Base-by-base conservation (phyloP, 1,140 invertebrate genomes). In the Tetragnatha versicolor region DNA sequence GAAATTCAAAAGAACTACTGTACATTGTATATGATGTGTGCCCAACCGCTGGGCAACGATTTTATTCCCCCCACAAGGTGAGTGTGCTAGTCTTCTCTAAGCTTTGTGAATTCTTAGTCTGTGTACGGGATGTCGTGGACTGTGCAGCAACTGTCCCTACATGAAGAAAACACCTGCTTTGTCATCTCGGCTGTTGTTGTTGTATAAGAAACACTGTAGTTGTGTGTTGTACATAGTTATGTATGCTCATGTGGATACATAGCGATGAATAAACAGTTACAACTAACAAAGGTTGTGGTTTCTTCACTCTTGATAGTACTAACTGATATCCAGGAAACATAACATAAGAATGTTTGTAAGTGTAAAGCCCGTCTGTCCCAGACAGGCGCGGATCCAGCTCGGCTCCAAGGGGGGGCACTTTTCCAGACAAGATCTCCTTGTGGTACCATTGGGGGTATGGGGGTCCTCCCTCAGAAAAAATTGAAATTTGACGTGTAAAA, bases 251-350 rank as follows among this genome's bases (percentile, higher is more conserved):
- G 73, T 66, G 73, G 60, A 77, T 77, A 77, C 73, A 77, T 77
- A 77, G 73, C 73, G 61, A 77, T 77, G 73, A 77, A 77, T 77
- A 77, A 77, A 77, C 73, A 77, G 73, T 77, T 77, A 77, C 73
- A 66, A 77, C 61, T 77, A 77, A 17, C 12, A 0, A 29, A n/a
- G n/a, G n/a, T n/a, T n/a, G n/a, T n/a, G n/a, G n/a, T n/a, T n/a
- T n/a, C n/a, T n/a, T n/a, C n/a, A n/a, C n/a, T n/a, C n/a, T n/a
- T n/a, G n/a, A n/a, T n/a, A n/a, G n/a, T n/a, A n/a, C n/a, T n/a
- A n/a, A n/a, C n/a, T n/a, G n/a, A n/a, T n/a, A n/a, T n/a, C n/a
- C n/a, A n/a, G n/a, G n/a, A n/a, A n/a, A n/a, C n/a, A n/a, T n/a
- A n/a, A n/a, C n/a, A n/a, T n/a, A n/a, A n/a, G n/a, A n/a, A n/a